Percentiles rank a stretch among this genome's conserved stretches.
These are phyloP conservation scores for Hippocampus abdominalis DNA, from an alignment of 2,113 vertebrate genomes.

Conservation along the genomic window DNA sequence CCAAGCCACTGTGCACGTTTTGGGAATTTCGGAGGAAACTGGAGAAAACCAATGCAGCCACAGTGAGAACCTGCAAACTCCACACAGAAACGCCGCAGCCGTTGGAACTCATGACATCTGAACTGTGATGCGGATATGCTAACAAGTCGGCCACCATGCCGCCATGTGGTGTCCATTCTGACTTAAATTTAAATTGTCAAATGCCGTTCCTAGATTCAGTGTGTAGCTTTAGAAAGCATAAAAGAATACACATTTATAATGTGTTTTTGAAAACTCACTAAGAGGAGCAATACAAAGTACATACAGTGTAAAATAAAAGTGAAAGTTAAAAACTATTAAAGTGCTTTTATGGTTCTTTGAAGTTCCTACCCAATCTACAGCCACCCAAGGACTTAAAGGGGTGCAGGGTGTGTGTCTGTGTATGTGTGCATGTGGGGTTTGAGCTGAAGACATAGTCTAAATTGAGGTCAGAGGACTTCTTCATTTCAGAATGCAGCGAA, in stretches of 20 bases:
- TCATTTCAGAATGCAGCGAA: not conserved
- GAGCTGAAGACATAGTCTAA: not conserved
- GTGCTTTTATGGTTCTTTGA: not conserved
- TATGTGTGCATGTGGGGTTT: not conserved
- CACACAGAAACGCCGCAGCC: no score
- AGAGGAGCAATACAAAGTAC: not conserved
- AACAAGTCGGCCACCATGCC: no score
- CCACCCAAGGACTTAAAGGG: not conserved
- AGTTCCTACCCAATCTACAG: not conserved
- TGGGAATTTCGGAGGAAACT: no score
- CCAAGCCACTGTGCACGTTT: no score
- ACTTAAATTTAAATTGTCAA: no score
- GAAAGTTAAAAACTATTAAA: not conserved
- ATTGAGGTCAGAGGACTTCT: constrained; percentile 1
- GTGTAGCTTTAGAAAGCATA: not conserved
- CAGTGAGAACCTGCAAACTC: no score
- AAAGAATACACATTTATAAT: not conserved
- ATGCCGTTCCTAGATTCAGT: no score
- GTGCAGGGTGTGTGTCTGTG: not conserved
- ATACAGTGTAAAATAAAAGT: not conserved
- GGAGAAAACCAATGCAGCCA: no score
- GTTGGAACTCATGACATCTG: no score
- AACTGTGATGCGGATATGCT: no score
- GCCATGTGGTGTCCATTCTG: no score
- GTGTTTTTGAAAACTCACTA: not conserved